Evolutionary conservation across 2,888 invertebrate genomes (phyloP).

Genomic region (Trissolcus brochymenae): DNA sequence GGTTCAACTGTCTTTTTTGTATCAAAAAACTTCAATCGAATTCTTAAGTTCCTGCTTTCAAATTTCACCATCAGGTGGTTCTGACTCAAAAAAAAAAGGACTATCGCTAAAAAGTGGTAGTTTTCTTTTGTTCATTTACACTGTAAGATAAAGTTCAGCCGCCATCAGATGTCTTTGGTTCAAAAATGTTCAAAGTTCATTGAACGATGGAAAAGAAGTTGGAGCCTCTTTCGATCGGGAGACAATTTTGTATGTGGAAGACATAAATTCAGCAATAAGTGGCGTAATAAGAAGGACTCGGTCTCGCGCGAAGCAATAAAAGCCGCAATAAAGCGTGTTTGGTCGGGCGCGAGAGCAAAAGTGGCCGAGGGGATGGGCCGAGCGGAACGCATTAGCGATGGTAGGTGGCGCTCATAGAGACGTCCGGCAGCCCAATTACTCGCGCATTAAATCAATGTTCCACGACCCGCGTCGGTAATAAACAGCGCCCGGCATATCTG

Average conservation of each 20-base stretch:
- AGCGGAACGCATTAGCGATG: conserved; percentile 64
- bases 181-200: neutral
- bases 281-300: conserved; percentile 46
- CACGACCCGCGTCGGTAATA: conserved; percentile 72
- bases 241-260: conserved; percentile 31
- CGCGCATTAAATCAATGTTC: conserved; percentile 76
- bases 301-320: conserved; percentile 66
- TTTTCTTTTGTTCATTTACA: no score
- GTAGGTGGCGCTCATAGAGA: conserved; percentile 71
- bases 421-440: conserved; percentile 75
- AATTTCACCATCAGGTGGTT: no score
- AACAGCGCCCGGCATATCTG: conserved; percentile 72
- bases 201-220: neutral
- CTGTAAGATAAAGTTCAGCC: no score
- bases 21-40: no score
- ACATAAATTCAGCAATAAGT: conserved; percentile 48
- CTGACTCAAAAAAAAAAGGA: no score
- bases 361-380: conserved; percentile 14
- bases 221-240: neutral
- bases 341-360: conserved; percentile 29
- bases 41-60: no score
- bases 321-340: conserved; percentile 68
- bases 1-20: no score
- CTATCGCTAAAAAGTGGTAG: no score
- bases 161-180: no score